Evolutionary conservation across 64 coral and sea anemone genomes (phyloP), one percentile per base, ranked within the genome.

Genomic region (Catalaphyllia jardinei): DNA sequence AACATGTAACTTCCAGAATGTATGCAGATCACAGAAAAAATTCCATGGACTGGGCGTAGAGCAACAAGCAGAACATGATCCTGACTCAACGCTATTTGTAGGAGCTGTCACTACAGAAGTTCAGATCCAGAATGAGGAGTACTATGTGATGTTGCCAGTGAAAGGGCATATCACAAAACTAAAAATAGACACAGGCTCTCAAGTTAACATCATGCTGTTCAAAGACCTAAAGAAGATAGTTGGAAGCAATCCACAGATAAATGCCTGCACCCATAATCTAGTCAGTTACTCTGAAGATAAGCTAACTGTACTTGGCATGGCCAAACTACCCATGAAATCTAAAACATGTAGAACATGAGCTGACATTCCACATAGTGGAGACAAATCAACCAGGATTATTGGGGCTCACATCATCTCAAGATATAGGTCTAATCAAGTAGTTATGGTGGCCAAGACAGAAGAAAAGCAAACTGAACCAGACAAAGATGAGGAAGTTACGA

Each of bases 371-470:
- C 60, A 78, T 88, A 51, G 86, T 93, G 19, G 92, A 93, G 62
- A 93, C 86, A 24, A 82, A 88, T 74, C 92, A 93, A 88, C 86
- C 92, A 73, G 86, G 86, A 59, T 74, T 93, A 74, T 63, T 93
- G 42, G 91, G 91, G 61, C 86, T 93, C 22, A 80, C 25, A 82
- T 78, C 85, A 55, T 80, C 85, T 74, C 85, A 93, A 82, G 86
- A 93, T 57, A 52, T 88, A 31, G 86, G 77, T 33, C 52, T 93
- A 31, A 93, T 93, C 75, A 88, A 93, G 86, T 93, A 4, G 76
- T 88, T 50, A 83, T 82, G 86, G 75, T 73, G 50, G 79, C 92
- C 38, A 62, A 91, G 63, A 64, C 54, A 42, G 33, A 76, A 49
- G 25, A 86, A 78, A 67, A 55, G 13, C 75, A 89, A 69, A 71